A percentile compares a stretch with the other conserved stretches of the same genome.
Conservation (phyloP, 2,888 invertebrate species). For the Sturmia bella region DNA sequence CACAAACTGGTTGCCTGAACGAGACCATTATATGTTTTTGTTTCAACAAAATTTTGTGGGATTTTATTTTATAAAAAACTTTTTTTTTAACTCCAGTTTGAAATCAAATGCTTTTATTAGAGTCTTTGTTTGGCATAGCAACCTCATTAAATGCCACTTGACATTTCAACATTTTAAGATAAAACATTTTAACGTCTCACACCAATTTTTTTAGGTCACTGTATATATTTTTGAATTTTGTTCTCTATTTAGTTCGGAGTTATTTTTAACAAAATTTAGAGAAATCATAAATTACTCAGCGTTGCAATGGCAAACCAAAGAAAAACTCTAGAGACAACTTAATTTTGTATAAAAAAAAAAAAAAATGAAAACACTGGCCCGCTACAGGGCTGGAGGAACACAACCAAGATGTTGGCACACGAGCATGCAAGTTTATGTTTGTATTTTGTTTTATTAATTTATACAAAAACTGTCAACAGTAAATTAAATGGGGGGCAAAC, state of each 20-base stretch:
- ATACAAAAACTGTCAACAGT: conserved; percentile 67
- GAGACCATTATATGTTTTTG: too few species aligned
- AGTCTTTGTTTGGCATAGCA: too few species aligned
- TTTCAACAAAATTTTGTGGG: too few species aligned
- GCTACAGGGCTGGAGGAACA: conserved; percentile 15
- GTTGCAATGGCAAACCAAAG: conserved; percentile 13
- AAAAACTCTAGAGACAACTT: conserved; percentile 56
- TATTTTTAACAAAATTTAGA: conserved; percentile 28
- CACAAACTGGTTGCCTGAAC: too few species aligned
- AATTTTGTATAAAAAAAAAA: conserved; percentile 34
- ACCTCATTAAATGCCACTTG: too few species aligned
- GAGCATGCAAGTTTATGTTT: conserved; percentile 14
- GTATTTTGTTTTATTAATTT: conserved; percentile 42
- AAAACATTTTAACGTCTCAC: too few species aligned
- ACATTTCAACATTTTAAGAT: too few species aligned
- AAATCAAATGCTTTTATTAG: too few species aligned
- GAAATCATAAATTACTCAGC: conserved; percentile 54
- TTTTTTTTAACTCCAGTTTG: too few species aligned
- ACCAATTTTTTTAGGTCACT: too few species aligned
- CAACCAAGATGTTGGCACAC: conserved; percentile 2
- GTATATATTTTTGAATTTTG: too few species aligned
- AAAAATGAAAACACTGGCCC: conserved; percentile 20
- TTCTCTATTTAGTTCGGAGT: conserved; percentile 11
- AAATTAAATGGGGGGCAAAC: conserved; percentile 51
- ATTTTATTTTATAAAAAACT: too few species aligned